Evolutionary conservation across 2,888 invertebrate genomes (phyloP).

Genomic region (Yponomeuta evonymella): DNA sequence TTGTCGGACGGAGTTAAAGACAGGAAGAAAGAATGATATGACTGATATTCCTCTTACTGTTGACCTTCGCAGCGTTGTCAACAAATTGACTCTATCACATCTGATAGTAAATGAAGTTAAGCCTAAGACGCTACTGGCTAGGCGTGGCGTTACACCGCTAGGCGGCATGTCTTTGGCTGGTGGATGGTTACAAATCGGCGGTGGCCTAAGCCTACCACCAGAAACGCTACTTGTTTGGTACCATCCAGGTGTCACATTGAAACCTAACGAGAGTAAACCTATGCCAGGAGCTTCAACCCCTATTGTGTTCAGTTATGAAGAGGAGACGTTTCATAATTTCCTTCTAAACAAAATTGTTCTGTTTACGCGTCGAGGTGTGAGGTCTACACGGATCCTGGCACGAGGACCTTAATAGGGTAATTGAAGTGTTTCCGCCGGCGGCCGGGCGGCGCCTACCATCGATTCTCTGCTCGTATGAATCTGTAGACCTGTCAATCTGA

Average conservation of each 20-base stretch:
- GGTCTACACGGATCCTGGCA: conserved; percentile 22
- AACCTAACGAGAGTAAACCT: too few species aligned
- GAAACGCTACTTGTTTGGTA: too few species aligned
- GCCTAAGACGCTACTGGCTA: too few species aligned
- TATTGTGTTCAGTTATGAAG: too few species aligned
- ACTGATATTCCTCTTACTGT: neutral
- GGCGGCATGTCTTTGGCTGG: too few species aligned
- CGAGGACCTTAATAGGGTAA: conserved; percentile 30
- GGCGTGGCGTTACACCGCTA: too few species aligned
- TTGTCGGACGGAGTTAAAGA: conserved; percentile 29
- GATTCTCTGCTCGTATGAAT: conserved; percentile 22
- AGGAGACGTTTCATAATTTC: neutral
- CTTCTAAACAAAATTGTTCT: neutral
- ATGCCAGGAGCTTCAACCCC: too few species aligned
- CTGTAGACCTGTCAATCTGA: conserved; percentile 27
- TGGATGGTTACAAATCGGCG: too few species aligned
- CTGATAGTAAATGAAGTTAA: too few species aligned
- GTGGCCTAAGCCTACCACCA: too few species aligned
- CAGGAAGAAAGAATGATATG: conserved; percentile 4
- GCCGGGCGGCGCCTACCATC: conserved; percentile 28
- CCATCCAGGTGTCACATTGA: too few species aligned
- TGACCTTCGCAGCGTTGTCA: neutral
- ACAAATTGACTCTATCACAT: too few species aligned
- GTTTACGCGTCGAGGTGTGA: conserved; percentile 27
- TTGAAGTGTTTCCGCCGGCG: conserved; percentile 30